Evolutionary conservation across 2,888 invertebrate genomes (phyloP).

Genomic region (Hetaerina titia): DNA sequence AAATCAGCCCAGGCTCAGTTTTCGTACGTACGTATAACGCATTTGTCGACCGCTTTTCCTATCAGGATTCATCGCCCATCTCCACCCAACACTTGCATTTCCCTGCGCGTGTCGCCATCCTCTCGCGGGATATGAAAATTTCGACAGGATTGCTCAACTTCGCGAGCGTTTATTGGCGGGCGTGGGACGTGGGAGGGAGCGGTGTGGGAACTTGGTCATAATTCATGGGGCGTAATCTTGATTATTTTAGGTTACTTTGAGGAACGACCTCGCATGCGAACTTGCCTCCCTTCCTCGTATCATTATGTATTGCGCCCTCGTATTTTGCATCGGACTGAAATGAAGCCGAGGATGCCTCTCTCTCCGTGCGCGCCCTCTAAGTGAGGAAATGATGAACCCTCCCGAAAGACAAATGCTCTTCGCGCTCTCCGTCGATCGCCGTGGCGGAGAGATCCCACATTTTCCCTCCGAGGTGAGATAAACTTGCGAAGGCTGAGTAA

Average conservation of each 20-base stretch:
- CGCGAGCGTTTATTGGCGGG: neutral
- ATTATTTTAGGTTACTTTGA: neutral
- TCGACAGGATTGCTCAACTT: neutral
- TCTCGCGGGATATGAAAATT: neutral
- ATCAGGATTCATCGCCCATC: no score
- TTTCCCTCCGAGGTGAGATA: no score
- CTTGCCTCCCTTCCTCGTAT: neutral
- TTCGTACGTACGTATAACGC: neutral
- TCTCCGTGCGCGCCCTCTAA: neutral
- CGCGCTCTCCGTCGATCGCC: no score
- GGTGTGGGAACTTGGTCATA: neutral
- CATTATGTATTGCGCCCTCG: neutral
- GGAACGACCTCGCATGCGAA: neutral
- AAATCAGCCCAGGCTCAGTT: neutral
- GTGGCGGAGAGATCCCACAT: no score
- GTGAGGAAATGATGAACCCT: neutral
- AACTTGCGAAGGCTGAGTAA: no score
- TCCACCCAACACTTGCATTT: no score
- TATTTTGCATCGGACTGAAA: neutral
- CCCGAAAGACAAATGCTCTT: neutral
- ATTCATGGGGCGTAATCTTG: constrained; percentile 8
- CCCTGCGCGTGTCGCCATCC: no score
- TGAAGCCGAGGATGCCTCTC: neutral
- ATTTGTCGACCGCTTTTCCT: neutral
- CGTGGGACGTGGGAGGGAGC: no score